These are phyloP conservation scores for Plemyria rubiginata DNA, from an alignment of 2,888 invertebrate genomes.

Conservation along the genomic window DNA sequence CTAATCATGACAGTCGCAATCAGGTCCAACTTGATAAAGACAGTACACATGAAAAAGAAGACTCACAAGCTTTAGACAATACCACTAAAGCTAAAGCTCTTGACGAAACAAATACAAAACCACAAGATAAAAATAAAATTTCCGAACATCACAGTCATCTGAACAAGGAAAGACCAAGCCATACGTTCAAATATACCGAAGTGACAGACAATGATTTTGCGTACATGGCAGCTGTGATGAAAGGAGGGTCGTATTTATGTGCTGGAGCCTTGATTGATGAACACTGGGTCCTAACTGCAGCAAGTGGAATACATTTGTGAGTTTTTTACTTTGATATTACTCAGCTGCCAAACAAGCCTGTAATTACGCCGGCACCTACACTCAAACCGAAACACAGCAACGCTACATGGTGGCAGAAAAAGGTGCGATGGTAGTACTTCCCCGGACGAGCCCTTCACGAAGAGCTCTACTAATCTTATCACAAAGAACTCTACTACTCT, in stretches of 20 bases:
- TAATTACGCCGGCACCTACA: too few relatives aligned
- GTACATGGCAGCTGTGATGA: conserved; percentile 67
- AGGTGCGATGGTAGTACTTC: too few relatives aligned
- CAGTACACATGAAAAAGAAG: background rate
- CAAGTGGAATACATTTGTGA: conserved; percentile 52
- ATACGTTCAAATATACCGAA: conserved; percentile 49
- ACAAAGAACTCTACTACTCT: too few relatives aligned
- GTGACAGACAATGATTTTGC: conserved; percentile 62
- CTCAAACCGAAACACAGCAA: too few relatives aligned
- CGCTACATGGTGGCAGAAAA: too few relatives aligned
- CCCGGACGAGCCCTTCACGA: too few relatives aligned
- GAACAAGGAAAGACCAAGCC: background rate
- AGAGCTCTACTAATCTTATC: too few relatives aligned
- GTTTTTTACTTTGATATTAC: background rate
- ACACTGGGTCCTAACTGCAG: conserved; percentile 70
- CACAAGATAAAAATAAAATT: background rate
- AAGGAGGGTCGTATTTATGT: conserved; percentile 59
- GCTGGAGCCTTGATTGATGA: conserved; percentile 68
- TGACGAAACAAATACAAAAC: background rate
- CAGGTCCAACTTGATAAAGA: background rate
- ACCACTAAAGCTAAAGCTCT: background rate
- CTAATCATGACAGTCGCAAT: background rate
- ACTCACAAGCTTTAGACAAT: background rate
- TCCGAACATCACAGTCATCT: background rate
- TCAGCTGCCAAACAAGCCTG: too few relatives aligned